These are phyloP conservation scores for Acanthurus leucopareius DNA, from an alignment of 2,797 vertebrate genomes.

Conservation along the genomic window DNA sequence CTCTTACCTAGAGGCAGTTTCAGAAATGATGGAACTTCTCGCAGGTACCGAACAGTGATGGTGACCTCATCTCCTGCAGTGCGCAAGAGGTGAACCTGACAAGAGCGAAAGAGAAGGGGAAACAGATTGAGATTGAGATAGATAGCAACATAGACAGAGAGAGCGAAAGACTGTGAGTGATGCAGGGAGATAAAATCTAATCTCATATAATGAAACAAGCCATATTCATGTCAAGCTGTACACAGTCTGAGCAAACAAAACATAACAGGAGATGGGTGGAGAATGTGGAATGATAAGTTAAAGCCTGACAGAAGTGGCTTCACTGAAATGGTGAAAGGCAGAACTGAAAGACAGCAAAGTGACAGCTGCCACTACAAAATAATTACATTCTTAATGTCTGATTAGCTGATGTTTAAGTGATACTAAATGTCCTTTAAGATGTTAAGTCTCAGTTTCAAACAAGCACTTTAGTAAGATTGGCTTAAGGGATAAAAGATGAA, in stretches of 20 bases:
- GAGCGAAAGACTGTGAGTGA: slow-evolving; percentile 26
- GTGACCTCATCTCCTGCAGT: slow-evolving; percentile 96
- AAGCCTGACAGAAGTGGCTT: slow-evolving; percentile 43
- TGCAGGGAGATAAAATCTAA: slow-evolving; percentile 38
- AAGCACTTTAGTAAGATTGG: slow-evolving; percentile 3
- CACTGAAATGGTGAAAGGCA: slow-evolving; percentile 50
- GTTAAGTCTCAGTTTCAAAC: slow-evolving; percentile 14
- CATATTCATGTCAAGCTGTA: slow-evolving; percentile 47
- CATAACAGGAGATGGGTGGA: slow-evolving; percentile 45
- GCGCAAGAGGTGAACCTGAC: slow-evolving; percentile 94
- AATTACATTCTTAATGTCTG: slow-evolving; percentile 51
- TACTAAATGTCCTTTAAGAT: slow-evolving; percentile 31
- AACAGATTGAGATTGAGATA: slow-evolving; percentile 30
- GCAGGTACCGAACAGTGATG: slow-evolving; percentile 94
- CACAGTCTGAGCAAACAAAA: slow-evolving; percentile 48
- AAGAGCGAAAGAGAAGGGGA: neutral
- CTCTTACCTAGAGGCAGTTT: slow-evolving; percentile 94
- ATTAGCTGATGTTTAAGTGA: slow-evolving; percentile 53
- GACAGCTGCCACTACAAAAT: slow-evolving; percentile 52
- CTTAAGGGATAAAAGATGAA: neutral
- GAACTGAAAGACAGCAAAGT: slow-evolving; percentile 43
- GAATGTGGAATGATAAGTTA: slow-evolving; percentile 58
- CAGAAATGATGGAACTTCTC: slow-evolving; percentile 95
- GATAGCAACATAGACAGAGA: slow-evolving; percentile 22
- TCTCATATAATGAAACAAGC: slow-evolving; percentile 52